Percentiles rank a stretch among this genome's conserved stretches.
phyloP scores from a whole-genome alignment of 2,888 invertebrate species.

The Acanthococcus lagerstroemiae region DNA sequence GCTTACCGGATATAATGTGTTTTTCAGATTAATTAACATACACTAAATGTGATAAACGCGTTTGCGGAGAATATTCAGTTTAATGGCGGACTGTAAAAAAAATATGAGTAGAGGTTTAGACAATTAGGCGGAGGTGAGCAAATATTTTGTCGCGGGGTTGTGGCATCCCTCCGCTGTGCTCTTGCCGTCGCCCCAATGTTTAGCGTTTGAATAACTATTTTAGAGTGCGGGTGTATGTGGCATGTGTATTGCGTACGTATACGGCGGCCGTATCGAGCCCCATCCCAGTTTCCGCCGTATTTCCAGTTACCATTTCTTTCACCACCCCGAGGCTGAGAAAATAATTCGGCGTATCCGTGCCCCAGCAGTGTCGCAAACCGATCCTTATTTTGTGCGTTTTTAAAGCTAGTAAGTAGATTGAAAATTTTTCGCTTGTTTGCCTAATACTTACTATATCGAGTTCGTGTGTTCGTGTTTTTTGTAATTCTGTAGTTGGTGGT shows the following conservation, averaged over 20 bases:
- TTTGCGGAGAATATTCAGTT: not conserved
- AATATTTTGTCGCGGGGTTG: slow-evolving; percentile 18
- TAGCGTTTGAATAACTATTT: slow-evolving; percentile 27
- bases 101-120: slow-evolving; percentile 1
- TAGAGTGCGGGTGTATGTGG: slow-evolving; percentile 25
- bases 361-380: too few relatives aligned
- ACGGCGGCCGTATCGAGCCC: not conserved
- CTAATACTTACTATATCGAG: not conserved
- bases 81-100: not conserved
- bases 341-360: too few relatives aligned
- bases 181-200: slow-evolving; percentile 23
- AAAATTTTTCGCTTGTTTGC: not conserved
- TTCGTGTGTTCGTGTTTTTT: not conserved
- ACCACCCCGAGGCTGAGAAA: not conserved
- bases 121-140: slow-evolving; percentile 22
- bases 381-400: not conserved
- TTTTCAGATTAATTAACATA: slow-evolving; percentile 6
- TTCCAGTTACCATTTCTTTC: too few relatives aligned
- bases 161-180: slow-evolving; percentile 25
- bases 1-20: not conserved
- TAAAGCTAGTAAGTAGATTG: not conserved
- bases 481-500: not conserved
- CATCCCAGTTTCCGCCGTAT: not conserved
- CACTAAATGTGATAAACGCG: slow-evolving; percentile 3
- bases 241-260: slow-evolving; percentile 5